Conservation (phyloP, 2,113 vertebrate species). For the Chelonoidis abingdonii region DNA sequence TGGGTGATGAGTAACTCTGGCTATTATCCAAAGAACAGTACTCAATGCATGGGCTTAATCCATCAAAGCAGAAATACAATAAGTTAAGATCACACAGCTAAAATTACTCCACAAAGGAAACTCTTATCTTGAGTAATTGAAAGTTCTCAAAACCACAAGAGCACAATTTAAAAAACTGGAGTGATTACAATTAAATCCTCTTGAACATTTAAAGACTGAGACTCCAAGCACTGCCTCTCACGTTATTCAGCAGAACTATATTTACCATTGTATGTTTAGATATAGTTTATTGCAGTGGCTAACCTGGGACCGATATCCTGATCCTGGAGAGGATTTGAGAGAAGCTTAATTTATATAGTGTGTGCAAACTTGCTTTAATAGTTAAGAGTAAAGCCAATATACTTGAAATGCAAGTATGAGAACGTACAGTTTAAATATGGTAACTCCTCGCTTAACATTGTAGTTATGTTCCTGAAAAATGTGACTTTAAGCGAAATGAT, state of each 20-base stretch:
- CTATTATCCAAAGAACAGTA: background rate
- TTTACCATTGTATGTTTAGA: background rate
- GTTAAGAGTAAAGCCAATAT: background rate
- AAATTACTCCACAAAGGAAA: background rate
- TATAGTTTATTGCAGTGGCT: background rate
- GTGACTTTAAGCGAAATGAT: no score
- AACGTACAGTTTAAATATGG: background rate
- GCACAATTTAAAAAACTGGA: background rate
- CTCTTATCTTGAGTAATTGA: rapidly evolving
- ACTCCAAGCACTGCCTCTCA: background rate
- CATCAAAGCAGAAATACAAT: background rate
- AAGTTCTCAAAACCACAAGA: background rate
- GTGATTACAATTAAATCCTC: background rate
- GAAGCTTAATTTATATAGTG: background rate
- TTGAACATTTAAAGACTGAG: background rate
- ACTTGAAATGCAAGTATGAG: background rate
- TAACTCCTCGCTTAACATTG: no score
- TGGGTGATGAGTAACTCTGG: background rate
- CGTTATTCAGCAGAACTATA: background rate
- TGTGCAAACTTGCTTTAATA: background rate
- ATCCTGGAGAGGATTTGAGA: background rate
- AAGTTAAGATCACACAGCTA: background rate
- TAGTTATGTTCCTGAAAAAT: no score
- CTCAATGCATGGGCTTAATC: background rate
- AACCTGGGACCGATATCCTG: background rate